These are phyloP conservation scores for Apus apus DNA, from an alignment of 2,113 vertebrate species.

Conservation along the genomic window DNA sequence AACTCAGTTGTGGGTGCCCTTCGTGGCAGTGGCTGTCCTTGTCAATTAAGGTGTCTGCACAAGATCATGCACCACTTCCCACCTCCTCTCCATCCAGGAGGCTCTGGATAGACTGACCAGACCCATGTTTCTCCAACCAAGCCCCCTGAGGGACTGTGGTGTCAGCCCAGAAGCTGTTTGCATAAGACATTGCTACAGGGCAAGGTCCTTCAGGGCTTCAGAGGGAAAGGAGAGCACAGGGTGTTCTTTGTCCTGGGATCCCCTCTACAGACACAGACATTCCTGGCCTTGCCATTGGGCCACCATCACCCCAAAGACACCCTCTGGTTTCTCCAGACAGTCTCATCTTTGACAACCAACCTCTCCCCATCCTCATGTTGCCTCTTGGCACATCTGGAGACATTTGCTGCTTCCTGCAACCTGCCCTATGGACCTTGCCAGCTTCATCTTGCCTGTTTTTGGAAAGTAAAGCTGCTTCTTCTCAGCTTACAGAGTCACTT, in stretches of 20 bases:
- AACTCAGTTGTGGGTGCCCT: not conserved
- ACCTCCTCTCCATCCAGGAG: not conserved
- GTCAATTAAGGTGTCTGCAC: not conserved
- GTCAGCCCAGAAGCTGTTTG: not conserved
- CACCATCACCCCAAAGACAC: not conserved
- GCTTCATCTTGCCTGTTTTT: not conserved
- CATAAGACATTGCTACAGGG: rapidly evolving
- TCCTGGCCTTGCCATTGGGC: not conserved
- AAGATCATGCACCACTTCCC: not conserved
- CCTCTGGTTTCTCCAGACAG: not conserved
- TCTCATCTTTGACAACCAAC: not conserved
- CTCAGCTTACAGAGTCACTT: not conserved
- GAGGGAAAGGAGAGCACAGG: not conserved
- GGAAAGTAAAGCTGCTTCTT: not conserved
- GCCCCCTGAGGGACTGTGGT: not conserved
- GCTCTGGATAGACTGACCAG: not conserved
- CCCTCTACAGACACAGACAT: not conserved
- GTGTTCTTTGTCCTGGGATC: not conserved
- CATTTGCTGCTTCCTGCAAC: not conserved
- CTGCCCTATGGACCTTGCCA: not conserved
- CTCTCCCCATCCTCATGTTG: not conserved
- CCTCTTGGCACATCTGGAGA: not conserved
- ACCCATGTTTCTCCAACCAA: not conserved
- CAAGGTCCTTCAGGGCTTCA: not conserved
- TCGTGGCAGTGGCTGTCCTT: not conserved